Conservation (phyloP, 2,113 vertebrate genomes). For the Pampusana beccarii region DNA sequence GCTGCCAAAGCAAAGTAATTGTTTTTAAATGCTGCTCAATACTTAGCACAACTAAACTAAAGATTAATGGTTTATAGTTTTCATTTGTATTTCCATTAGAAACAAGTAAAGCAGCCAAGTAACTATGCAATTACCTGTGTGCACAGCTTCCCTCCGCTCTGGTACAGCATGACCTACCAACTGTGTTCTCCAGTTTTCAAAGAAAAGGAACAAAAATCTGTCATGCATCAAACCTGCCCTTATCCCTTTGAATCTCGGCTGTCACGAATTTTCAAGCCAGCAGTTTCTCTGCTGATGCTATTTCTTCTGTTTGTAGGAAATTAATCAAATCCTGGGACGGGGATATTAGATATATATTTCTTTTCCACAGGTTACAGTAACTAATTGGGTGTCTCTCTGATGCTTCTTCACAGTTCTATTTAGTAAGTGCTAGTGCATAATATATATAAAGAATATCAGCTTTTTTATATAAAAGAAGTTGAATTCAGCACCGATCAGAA, state of each 20-base stretch:
- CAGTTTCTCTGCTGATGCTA: background rate
- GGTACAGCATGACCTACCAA: background rate
- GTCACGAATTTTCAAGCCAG: background rate
- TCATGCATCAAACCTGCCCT: background rate
- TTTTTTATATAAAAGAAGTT: background rate
- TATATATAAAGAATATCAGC: fast-evolving
- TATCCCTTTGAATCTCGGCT: background rate
- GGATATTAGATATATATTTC: background rate
- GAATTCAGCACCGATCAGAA: background rate
- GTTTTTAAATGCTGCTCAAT: constrained; percentile 64
- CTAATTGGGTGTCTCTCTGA: background rate
- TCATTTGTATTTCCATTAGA: constrained; percentile 64
- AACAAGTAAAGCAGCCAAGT: constrained; percentile 49
- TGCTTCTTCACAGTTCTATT: background rate
- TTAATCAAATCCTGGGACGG: background rate
- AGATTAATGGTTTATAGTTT: constrained; percentile 74
- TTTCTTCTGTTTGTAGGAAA: background rate
- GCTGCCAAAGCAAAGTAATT: constrained; percentile 62
- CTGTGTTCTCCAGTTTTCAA: background rate
- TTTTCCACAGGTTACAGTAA: background rate
- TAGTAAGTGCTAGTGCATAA: background rate
- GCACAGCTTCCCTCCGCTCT: background rate
- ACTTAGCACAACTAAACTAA: constrained; percentile 67
- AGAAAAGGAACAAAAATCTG: background rate
- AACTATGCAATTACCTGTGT: background rate